These are phyloP conservation scores for Lithophane ornitopus DNA, from an alignment of 2,888 invertebrate species.

Conservation along the genomic window DNA sequence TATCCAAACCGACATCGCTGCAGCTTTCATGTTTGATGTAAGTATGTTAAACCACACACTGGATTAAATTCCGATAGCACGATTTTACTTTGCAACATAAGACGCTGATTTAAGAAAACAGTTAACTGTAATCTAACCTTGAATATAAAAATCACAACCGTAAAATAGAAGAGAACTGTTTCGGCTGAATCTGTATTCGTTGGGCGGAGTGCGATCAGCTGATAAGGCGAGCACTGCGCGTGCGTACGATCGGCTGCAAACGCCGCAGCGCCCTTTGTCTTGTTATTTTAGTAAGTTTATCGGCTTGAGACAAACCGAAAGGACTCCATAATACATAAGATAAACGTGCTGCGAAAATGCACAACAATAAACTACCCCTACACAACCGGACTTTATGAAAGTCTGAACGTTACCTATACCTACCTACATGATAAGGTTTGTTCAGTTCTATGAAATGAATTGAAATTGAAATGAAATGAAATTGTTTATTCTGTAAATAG, in stretches of 20 bases:
- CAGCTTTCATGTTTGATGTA: conserved; percentile 89
- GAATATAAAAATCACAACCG: conserved; percentile 72
- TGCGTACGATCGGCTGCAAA: conserved; percentile 73
- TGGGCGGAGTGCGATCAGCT: conserved; percentile 82
- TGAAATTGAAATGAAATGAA: too few relatives aligned
- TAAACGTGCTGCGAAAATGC: conserved; percentile 1
- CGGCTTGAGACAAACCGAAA: not conserved
- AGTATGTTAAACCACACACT: conserved; percentile 32
- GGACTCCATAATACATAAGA: not conserved
- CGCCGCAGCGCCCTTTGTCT: conserved; percentile 59
- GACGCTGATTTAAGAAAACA: conserved; percentile 24
- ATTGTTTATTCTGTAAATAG: too few relatives aligned
- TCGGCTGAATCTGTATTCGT: conserved; percentile 58
- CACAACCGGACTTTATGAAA: not conserved
- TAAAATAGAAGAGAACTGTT: conserved; percentile 60
- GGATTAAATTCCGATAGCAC: conserved; percentile 23
- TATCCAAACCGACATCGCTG: conserved; percentile 93
- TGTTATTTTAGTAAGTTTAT: conserved; percentile 29
- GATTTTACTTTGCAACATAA: conserved; percentile 11
- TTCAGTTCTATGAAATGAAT: too few relatives aligned
- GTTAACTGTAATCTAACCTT: conserved; percentile 42
- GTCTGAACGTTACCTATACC: not conserved
- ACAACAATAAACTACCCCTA: not conserved
- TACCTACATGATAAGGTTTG: not conserved
- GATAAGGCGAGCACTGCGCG: conserved; percentile 74